These are phyloP conservation scores for Mus caroli DNA, from an alignment of 2,797 vertebrate genomes.

Conservation along the genomic window DNA sequence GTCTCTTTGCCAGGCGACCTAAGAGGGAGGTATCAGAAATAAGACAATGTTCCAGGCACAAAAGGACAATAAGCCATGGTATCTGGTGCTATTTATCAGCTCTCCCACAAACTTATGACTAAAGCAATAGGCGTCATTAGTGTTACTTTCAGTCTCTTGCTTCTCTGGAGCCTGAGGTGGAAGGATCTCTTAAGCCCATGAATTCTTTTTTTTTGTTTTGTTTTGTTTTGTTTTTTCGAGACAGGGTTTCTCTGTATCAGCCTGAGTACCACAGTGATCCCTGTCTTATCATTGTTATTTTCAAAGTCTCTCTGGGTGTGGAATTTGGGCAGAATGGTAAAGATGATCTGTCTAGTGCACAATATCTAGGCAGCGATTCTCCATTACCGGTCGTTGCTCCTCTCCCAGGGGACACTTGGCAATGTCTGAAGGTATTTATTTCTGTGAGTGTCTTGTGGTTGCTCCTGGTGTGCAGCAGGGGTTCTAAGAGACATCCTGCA, in stretches of 20 bases:
- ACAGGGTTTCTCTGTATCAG: background rate
- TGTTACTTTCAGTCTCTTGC: background rate
- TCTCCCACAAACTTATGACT: background rate
- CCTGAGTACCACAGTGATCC: background rate
- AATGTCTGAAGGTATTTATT: background rate
- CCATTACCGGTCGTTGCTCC: background rate
- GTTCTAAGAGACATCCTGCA: background rate
- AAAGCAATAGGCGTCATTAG: background rate
- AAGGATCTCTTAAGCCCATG: background rate
- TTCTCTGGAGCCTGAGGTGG: background rate
- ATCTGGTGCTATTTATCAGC: background rate
- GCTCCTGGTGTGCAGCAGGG: background rate
- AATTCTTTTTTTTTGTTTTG: background rate
- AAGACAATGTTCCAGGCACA: background rate
- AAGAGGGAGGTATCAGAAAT: background rate
- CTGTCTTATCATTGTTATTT: background rate
- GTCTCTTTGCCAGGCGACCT: background rate
- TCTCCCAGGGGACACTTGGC: background rate
- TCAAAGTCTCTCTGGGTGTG: background rate
- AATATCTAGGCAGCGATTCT: background rate
- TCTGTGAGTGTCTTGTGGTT: background rate
- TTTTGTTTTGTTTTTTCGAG: too few species aligned
- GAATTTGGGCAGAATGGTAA: background rate
- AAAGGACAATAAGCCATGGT: background rate
- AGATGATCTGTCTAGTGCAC: background rate